Conservation (phyloP, 1,140 invertebrate genomes). For the Drosophila virilis region DNA sequence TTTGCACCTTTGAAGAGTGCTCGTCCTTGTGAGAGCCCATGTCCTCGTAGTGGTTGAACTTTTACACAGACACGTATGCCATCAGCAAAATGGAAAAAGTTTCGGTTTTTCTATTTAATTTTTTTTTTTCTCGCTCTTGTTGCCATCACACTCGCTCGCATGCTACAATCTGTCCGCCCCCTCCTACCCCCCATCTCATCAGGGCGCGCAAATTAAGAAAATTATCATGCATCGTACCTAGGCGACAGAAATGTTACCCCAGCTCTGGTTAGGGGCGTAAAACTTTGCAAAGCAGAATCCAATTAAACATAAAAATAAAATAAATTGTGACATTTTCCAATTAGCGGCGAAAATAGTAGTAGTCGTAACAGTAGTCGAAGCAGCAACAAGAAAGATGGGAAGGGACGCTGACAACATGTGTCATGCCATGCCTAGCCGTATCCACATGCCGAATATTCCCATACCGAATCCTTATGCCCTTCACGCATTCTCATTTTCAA, state of each 20-base stretch:
- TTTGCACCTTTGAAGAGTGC: slow-evolving; percentile 79
- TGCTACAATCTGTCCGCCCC: too few species aligned
- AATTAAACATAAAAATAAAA: slow-evolving; percentile 83
- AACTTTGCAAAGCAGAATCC: slow-evolving; percentile 65
- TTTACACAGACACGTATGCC: slow-evolving; percentile 77
- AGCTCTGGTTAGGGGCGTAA: background rate
- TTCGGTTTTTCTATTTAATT: slow-evolving; percentile 42
- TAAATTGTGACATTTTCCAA: slow-evolving; percentile 82
- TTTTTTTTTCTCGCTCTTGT: background rate
- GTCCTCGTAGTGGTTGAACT: slow-evolving; percentile 40
- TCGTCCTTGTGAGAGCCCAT: slow-evolving; percentile 23
- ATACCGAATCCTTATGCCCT: background rate
- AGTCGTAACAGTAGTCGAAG: slow-evolving; percentile 29
- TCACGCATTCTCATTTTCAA: slow-evolving; percentile 24
- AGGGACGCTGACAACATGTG: slow-evolving; percentile 77
- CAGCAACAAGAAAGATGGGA: slow-evolving; percentile 62
- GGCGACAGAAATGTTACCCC: slow-evolving; percentile 22
- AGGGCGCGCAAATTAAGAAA: slow-evolving; percentile 77
- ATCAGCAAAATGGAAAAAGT: slow-evolving; percentile 82
- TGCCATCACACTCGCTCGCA: background rate
- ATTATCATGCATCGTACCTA: slow-evolving; percentile 78
- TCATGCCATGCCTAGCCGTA: slow-evolving; percentile 43
- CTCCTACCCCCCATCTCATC: slow-evolving; percentile 45
- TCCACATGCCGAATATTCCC: background rate
- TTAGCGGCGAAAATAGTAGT: slow-evolving; percentile 64